Evolutionary conservation across 2,113 vertebrate genomes (phyloP).

Genomic region (Eulacestoma nigropectus): DNA sequence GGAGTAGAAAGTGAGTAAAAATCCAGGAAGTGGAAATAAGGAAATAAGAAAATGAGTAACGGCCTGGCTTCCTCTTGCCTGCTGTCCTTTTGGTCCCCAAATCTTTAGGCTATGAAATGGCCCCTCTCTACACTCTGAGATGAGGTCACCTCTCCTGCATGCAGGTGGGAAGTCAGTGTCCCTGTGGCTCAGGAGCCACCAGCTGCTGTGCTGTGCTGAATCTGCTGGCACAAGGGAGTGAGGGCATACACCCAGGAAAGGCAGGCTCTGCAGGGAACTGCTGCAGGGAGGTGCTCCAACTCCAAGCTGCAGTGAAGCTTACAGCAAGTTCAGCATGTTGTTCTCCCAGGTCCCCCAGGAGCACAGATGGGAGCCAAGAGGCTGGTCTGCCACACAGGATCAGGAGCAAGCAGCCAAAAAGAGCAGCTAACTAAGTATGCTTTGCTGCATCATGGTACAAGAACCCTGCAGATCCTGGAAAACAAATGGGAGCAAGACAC

Average conservation of each 20-base stretch:
- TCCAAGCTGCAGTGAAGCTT: background rate
- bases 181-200: background rate
- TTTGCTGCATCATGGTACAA: background rate
- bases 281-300: background rate
- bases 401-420: background rate
- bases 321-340: background rate
- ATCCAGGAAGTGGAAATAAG: background rate
- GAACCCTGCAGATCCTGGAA: background rate
- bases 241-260: accelerated
- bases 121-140: background rate
- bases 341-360: background rate
- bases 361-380: background rate
- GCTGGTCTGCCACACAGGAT: background rate
- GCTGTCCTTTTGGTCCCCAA: background rate
- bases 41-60: background rate
- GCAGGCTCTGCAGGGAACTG: background rate
- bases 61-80: background rate
- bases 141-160: background rate
- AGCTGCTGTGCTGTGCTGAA: background rate
- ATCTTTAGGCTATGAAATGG: background rate
- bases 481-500: background rate
- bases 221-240: background rate
- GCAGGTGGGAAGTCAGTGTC: background rate
- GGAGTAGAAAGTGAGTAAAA: background rate
- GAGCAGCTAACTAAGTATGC: background rate